These are phyloP conservation scores for Mnemiopsis leidyi DNA, from an alignment of 37 sponge, comb jelly and placozoan species.

Conservation along the genomic window DNA sequence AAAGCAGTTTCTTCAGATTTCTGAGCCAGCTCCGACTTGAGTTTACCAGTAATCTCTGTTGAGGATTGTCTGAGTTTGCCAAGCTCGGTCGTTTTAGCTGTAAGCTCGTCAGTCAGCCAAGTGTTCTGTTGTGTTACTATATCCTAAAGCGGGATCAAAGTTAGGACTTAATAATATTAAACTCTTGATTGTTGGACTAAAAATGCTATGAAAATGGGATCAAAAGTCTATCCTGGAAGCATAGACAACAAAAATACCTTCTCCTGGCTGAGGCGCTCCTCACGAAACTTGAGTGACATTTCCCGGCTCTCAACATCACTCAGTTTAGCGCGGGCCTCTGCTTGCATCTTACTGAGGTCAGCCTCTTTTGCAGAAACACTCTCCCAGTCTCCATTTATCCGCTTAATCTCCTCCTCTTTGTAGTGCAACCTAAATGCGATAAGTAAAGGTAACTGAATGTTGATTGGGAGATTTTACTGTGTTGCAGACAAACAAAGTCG, in stretches of 20 bases:
- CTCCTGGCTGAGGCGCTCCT: conserved; percentile 27
- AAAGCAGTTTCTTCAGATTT: conserved; percentile 35
- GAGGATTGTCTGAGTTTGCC: conserved; percentile 12
- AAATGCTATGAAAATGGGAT: neutral
- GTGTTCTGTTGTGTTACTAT: conserved; percentile 9
- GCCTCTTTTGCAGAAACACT: conserved; percentile 10
- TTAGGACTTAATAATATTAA: no score
- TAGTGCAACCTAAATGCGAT: conserved; percentile 47
- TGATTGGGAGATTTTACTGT: no score
- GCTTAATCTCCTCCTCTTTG: conserved; percentile 52
- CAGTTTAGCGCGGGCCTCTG: conserved; percentile 21
- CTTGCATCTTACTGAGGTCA: conserved; percentile 52
- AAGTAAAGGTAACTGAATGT: neutral
- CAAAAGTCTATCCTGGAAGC: no score
- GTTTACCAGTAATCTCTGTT: neutral
- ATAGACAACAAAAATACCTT: no score
- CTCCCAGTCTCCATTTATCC: conserved; percentile 28
- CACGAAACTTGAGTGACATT: conserved; percentile 45
- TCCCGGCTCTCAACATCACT: conserved; percentile 48
- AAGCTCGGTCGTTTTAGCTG: conserved; percentile 28
- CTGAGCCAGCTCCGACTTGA: conserved; percentile 44
- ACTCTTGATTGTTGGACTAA: no score
- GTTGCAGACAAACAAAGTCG: no score
- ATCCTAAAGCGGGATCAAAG: neutral
- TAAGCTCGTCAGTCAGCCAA: conserved; percentile 42